These are phyloP conservation scores for Sminthurinus aureus DNA, from an alignment of 2,888 invertebrate genomes.

Conservation along the genomic window DNA sequence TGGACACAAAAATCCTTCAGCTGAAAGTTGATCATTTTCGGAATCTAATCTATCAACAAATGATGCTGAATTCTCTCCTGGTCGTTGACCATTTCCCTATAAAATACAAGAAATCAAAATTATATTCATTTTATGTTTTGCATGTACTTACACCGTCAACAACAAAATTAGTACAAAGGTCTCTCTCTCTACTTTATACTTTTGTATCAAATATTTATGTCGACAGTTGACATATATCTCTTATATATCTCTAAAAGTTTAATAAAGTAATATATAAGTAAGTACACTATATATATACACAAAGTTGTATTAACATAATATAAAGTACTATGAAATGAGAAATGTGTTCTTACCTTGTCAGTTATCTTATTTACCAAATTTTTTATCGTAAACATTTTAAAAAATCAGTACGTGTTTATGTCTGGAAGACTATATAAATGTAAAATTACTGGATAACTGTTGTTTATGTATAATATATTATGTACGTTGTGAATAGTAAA, in stretches of 20 bases:
- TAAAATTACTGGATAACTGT: no score
- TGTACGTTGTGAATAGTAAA: no score
- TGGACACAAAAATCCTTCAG: slow-evolving; percentile 67
- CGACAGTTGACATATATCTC: neutral
- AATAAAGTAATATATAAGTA: neutral
- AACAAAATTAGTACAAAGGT: no score
- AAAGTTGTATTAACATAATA: no score
- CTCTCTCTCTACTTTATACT: no score
- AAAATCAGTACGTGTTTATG: neutral
- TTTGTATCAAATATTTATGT: no score
- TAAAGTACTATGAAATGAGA: no score
- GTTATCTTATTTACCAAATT: slow-evolving; percentile 60
- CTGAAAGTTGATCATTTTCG: slow-evolving; percentile 57
- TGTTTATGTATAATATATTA: no score
- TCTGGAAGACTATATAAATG: neutral
- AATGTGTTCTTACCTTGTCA: slow-evolving; percentile 60
- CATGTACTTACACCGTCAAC: neutral
- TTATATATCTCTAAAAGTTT: neutral
- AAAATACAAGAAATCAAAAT: slow-evolving; percentile 10
- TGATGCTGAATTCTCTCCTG: slow-evolving; percentile 34
- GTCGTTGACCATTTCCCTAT: slow-evolving; percentile 45
- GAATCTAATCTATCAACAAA: no score
- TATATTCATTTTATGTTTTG: no score
- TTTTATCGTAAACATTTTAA: slow-evolving; percentile 53
- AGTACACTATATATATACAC: no score